Evolutionary conservation across 2,888 invertebrate genomes (phyloP).

Genomic region (Hemaris fuciformis): DNA sequence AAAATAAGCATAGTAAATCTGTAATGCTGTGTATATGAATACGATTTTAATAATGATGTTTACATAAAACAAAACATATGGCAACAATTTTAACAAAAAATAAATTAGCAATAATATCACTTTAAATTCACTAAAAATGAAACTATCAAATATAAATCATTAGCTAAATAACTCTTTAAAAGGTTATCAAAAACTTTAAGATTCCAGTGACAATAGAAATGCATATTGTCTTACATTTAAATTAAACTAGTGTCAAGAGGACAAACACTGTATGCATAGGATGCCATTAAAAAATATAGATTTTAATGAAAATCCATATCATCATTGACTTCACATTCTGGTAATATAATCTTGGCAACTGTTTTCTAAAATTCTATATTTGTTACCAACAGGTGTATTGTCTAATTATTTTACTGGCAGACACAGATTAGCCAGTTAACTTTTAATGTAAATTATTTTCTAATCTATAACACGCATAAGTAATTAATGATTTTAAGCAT

Average conservation of each 20-base stretch:
- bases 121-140: slow-evolving; percentile 18
- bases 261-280: neutral
- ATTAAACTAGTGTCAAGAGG: neutral
- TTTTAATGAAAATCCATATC: no score
- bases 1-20: no score
- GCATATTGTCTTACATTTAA: neutral
- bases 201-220: neutral
- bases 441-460: no score
- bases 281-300: neutral
- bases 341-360: no score
- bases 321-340: no score
- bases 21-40: neutral
- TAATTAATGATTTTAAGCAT: no score
- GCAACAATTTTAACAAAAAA: slow-evolving; percentile 11
- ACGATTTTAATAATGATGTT: neutral
- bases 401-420: no score
- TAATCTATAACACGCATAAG: no score
- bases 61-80: neutral
- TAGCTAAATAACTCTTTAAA: neutral
- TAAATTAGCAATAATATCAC: slow-evolving; percentile 21
- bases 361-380: no score
- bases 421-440: no score
- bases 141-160: neutral
- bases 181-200: neutral
- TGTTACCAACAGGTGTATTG: no score